phyloP scores from a whole-genome alignment of 2,888 invertebrate species.

The Timema cristinae region DNA sequence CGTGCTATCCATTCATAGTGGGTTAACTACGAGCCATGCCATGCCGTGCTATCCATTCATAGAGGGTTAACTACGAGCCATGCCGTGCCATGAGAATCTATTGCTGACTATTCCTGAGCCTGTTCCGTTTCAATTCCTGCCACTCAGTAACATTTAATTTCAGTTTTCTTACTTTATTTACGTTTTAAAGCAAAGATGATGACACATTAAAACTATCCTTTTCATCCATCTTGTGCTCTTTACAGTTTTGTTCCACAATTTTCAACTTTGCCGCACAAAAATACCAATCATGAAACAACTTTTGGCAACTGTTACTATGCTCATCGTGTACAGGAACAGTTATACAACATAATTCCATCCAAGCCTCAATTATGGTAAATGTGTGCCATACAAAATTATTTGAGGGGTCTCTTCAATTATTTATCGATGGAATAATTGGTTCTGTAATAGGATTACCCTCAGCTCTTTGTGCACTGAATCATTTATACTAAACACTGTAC shows the following conservation, averaged over 20 bases:
- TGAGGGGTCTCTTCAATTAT: neutral
- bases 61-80: no score
- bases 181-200: neutral
- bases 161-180: neutral
- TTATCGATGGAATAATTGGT: neutral
- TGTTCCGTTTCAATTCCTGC: constrained; percentile 8
- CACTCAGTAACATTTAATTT: constrained; percentile 1
- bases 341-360: constrained; percentile 1
- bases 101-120: constrained; percentile 1
- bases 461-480: no score
- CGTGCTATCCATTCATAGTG: no score
- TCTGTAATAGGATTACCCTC: no score
- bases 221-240: neutral
- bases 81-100: neutral
- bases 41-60: no score
- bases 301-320: neutral
- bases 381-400: neutral
- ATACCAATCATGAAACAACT: neutral
- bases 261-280: neutral
- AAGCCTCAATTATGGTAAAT: neutral
- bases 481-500: no score
- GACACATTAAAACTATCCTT: neutral
- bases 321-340: neutral
- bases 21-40: no score
- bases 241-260: constrained; percentile 5